Conservation (phyloP, 2,113 vertebrate species). For the Corapipo altera region DNA sequence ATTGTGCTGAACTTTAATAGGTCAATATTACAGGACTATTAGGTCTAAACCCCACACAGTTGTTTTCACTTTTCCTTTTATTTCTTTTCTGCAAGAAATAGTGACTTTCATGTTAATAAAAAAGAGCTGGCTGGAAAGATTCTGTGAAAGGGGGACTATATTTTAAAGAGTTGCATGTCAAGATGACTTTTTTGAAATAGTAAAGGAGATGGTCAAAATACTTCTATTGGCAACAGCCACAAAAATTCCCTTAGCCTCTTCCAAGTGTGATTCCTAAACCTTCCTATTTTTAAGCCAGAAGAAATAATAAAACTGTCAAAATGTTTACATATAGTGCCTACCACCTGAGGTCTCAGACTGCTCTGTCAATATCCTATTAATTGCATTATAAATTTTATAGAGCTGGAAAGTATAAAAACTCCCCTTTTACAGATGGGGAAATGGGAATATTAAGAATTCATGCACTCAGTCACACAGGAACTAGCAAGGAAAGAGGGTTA, state of each 20-base stretch:
- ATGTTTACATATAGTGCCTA: slow-evolving; percentile 49
- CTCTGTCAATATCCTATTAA: slow-evolving; percentile 64
- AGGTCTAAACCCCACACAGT: neutral
- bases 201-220: neutral
- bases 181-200: neutral
- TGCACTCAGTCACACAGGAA: slow-evolving; percentile 44
- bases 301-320: slow-evolving; percentile 50
- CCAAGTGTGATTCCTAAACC: neutral
- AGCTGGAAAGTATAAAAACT: slow-evolving; percentile 57
- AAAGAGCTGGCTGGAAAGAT: neutral
- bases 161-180: neutral
- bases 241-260: neutral
- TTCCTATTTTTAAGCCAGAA: slow-evolving; percentile 15
- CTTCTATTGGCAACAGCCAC: neutral
- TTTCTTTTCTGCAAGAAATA: neutral
- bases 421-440: slow-evolving; percentile 52
- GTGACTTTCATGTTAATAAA: neutral
- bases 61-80: neutral
- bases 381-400: slow-evolving; percentile 65
- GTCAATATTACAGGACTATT: neutral
- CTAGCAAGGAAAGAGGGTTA: slow-evolving; percentile 1
- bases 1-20: neutral
- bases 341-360: slow-evolving; percentile 48
- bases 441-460: slow-evolving; percentile 63
- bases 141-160: neutral